Conservation (phyloP, 2,888 invertebrate genomes). For the Oithona nana region DNA sequence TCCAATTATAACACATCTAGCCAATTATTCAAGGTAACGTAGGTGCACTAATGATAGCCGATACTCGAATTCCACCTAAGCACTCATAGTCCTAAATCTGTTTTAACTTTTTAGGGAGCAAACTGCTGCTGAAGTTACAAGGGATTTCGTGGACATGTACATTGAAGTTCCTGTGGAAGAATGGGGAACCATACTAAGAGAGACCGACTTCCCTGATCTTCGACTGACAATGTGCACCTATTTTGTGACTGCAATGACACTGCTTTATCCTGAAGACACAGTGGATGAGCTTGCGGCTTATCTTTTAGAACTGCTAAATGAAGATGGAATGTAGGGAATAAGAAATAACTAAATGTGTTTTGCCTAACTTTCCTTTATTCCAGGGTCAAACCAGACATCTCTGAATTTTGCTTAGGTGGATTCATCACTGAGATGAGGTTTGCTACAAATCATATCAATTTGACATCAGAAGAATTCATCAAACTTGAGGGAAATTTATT, state of each 20-base stretch:
- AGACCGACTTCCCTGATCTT: constrained; percentile 4
- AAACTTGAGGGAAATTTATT: background rate
- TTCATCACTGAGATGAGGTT: constrained; percentile 12
- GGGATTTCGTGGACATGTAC: constrained; percentile 9
- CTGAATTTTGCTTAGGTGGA: constrained; percentile 1
- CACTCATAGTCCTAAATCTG: too few species aligned
- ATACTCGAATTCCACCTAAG: too few species aligned
- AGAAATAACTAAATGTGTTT: background rate
- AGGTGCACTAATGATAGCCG: too few species aligned
- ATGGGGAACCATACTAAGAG: background rate
- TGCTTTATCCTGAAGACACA: background rate
- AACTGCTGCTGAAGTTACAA: background rate
- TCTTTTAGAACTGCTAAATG: background rate
- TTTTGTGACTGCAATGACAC: constrained; percentile 3
- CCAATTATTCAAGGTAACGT: too few species aligned
- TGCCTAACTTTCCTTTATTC: background rate
- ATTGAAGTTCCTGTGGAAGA: constrained; percentile 5
- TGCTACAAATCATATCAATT: background rate
- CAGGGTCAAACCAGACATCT: background rate
- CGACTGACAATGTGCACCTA: background rate
- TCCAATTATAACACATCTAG: too few species aligned
- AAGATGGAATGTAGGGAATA: too few species aligned
- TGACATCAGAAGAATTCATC: background rate
- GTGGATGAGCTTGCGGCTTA: constrained; percentile 8
- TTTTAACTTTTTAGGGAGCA: background rate